Conservation (phyloP, 2,888 invertebrate species). For the Pristionchus fissidentatus region DNA sequence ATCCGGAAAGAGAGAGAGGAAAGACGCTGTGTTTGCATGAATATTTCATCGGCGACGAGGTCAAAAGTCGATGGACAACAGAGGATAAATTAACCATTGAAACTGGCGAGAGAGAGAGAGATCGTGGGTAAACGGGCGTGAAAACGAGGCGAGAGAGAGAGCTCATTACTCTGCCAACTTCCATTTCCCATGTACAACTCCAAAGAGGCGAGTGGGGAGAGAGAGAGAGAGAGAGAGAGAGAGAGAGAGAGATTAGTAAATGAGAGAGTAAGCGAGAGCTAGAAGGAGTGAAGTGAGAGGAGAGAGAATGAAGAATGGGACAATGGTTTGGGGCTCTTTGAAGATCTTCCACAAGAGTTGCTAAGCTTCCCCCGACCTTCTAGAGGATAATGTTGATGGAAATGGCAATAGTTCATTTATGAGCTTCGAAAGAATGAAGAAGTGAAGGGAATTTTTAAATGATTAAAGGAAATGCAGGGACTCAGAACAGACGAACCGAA, state of each 20-base stretch:
- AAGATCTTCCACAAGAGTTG: no score
- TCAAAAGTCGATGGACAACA: not conserved
- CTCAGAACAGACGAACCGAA: no score
- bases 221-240: not conserved
- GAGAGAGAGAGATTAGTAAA: not conserved
- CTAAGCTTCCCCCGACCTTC: no score
- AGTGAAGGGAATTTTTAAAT: no score
- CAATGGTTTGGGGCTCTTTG: no score
- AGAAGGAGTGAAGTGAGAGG: not conserved
- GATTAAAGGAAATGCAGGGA: no score
- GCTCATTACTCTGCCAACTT: not conserved
- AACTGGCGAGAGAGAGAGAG: not conserved
- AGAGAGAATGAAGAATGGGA: not conserved
- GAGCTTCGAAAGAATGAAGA: conserved; percentile 5
- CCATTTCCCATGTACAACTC: not conserved
- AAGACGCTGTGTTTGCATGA: not conserved
- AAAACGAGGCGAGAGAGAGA: not conserved
- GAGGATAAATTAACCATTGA: no score
- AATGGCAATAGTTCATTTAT: not conserved
- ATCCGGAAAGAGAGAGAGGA: no score
- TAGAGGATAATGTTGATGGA: not conserved
- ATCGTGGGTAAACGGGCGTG: not conserved
- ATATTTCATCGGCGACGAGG: not conserved
- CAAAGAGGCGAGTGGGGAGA: not conserved
- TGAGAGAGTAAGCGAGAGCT: not conserved